Evolutionary conservation across 92 coral and sea anemone species (phyloP), one percentile per base, ranked within the genome.

Genomic region (Umimayanthus chanpuru): DNA sequence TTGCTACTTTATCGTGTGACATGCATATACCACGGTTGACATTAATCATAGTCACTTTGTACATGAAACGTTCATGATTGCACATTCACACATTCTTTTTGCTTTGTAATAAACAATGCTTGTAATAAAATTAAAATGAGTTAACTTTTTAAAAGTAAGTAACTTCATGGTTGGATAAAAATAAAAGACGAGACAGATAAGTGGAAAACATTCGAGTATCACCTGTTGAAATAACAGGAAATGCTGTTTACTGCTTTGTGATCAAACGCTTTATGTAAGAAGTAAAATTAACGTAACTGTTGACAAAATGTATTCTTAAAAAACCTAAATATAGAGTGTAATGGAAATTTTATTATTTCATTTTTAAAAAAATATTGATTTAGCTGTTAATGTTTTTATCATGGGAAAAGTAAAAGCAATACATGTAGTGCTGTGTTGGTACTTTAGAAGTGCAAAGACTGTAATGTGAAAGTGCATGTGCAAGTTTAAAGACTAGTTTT

Each of bases 31-130:
- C 16, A 15, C 56, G 9, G 15, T 53, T 53, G 2, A 11, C 58
- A 44, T 44, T 44, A 44, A 44, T 9, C 14, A 15, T 1, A 53
- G 20, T 15, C 58, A 1, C 58, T 53, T 41, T 28, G 41, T 43
- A 3, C 76, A 47, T 44, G 20, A 23, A 66, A 47, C 87, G 44
- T 29, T 70, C 66, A 70, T 26, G 49, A 23, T 20, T 83, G 87
- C 87, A 83, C 78, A 70, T 83, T 40, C 87, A 68, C 12, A 44
- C 87, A 23, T 70, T 70, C 65, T 9, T 16, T 43, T 68, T 83
- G 41, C 26, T 20, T 61, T 61, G 68, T 61, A 26, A 61, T 61
- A 4, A 61, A 61, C 25, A 61, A 20, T 53, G 68, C 21, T 61
- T 61, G 6, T 72, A 28, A 23, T 23, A 72, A 72, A 29, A 6